phyloP scores from a whole-genome alignment of 2,888 invertebrate genomes.

The Spisula solida region DNA sequence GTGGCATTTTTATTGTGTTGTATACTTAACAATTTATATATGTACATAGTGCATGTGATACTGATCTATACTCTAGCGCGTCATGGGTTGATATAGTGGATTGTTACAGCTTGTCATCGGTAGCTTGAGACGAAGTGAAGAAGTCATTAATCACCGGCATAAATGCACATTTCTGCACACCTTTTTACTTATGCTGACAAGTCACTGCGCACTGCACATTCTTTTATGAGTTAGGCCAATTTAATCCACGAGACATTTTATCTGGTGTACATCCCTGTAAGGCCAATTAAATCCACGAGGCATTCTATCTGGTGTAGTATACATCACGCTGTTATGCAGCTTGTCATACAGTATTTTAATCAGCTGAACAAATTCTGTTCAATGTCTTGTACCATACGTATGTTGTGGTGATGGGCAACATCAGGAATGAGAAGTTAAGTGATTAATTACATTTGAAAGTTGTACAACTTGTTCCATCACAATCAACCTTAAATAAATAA shows the following conservation, averaged over 20 bases:
- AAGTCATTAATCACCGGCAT: slow-evolving; percentile 22
- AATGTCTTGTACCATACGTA: too few species aligned
- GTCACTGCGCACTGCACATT: slow-evolving; percentile 30
- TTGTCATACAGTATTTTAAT: background rate
- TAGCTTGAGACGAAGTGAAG: background rate
- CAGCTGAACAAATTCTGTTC: too few species aligned
- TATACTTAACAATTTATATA: slow-evolving; percentile 3
- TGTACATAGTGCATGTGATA: background rate
- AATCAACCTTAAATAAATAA: too few species aligned
- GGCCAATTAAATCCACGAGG: background rate
- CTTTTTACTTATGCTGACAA: slow-evolving; percentile 42
- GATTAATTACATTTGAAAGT: too few species aligned
- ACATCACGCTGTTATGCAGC: too few species aligned
- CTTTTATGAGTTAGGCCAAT: slow-evolving; percentile 21
- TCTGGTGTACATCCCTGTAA: background rate
- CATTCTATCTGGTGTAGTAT: too few species aligned
- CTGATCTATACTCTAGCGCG: background rate
- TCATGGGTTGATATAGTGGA: background rate
- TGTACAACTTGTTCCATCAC: too few species aligned
- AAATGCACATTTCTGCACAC: slow-evolving; percentile 38
- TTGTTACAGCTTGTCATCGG: background rate
- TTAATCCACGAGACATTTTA: background rate
- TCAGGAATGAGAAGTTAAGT: too few species aligned
- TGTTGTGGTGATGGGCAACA: too few species aligned
- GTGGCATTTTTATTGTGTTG: slow-evolving; percentile 22